These are phyloP conservation scores for Podarcis muralis DNA, from an alignment of 2,113 vertebrate genomes.

Conservation along the genomic window DNA sequence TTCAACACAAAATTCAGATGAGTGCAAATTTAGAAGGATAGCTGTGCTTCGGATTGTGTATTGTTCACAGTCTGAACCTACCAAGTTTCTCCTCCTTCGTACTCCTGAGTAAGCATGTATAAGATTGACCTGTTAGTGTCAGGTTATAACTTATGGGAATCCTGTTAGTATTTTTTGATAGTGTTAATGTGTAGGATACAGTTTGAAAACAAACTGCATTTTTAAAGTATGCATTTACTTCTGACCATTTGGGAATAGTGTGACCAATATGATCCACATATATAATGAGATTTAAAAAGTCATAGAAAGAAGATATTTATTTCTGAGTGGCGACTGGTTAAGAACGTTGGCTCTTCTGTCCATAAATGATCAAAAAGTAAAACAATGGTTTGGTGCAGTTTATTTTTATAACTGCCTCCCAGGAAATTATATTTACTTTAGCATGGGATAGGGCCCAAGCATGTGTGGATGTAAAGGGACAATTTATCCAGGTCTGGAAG, in stretches of 20 bases:
- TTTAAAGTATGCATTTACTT: neutral
- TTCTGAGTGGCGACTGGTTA: neutral
- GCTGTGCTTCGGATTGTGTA: too few relatives aligned
- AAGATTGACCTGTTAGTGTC: too few relatives aligned
- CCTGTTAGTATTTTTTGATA: neutral
- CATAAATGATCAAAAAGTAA: neutral
- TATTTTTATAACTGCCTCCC: neutral
- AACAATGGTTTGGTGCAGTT: neutral
- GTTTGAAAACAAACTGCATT: neutral
- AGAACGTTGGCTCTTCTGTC: neutral
- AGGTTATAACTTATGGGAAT: neutral
- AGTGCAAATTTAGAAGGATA: too few relatives aligned
- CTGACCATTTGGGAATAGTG: neutral
- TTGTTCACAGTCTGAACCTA: too few relatives aligned
- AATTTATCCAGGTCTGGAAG: neutral
- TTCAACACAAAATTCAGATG: too few relatives aligned
- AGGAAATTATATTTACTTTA: neutral
- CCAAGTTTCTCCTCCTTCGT: too few relatives aligned
- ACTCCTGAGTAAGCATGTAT: too few relatives aligned
- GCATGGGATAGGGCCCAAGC: neutral
- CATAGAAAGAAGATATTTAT: too few relatives aligned
- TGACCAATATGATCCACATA: neutral
- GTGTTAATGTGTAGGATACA: neutral
- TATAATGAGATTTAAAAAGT: neutral
- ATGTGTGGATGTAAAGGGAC: neutral